Conservation (phyloP, 2,888 invertebrate species). For the Tetheella fluctuosa region DNA sequence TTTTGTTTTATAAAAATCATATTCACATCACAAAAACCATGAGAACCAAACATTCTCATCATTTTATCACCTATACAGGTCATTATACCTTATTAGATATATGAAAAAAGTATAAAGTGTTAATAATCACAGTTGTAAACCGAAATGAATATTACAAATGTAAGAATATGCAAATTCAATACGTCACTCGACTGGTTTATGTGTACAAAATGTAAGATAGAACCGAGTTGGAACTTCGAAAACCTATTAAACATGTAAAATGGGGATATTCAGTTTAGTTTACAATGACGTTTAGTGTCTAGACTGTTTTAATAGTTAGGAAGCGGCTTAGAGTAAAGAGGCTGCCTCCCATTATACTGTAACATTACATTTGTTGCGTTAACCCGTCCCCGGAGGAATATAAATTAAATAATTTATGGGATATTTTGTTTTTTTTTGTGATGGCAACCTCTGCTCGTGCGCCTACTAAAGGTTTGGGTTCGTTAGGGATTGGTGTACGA, state of each 20-base stretch:
- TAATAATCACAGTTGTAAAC: conserved; percentile 6
- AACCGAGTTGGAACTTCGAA: conserved; percentile 44
- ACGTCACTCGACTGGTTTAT: conserved; percentile 19
- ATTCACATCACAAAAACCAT: conserved; percentile 5
- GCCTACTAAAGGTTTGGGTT: conserved; percentile 13
- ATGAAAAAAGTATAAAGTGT: not conserved
- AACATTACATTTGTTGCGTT: conserved; percentile 58
- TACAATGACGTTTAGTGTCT: conserved; percentile 78
- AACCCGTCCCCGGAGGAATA: conserved; percentile 59
- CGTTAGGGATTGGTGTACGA: conserved; percentile 4
- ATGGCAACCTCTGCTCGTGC: conserved; percentile 21
- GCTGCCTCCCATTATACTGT: conserved; percentile 46
- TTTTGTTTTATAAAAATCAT: not conserved
- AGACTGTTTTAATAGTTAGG: conserved; percentile 74
- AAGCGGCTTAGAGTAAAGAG: conserved; percentile 71
- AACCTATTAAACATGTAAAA: conserved; percentile 68
- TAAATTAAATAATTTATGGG: conserved; percentile 78
- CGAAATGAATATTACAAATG: not conserved
- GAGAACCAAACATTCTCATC: not conserved
- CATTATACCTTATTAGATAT: not conserved
- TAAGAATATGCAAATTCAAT: conserved; percentile 3
- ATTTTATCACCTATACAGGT: not conserved
- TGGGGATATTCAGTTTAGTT: conserved; percentile 72
- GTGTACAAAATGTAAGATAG: conserved; percentile 41
- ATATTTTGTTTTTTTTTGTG: conserved; percentile 45